A percentile compares a stretch with the other conserved stretches of the same genome.
Conservation (phyloP, 1,140 invertebrate genomes). For the Anoplophora glabripennis region DNA sequence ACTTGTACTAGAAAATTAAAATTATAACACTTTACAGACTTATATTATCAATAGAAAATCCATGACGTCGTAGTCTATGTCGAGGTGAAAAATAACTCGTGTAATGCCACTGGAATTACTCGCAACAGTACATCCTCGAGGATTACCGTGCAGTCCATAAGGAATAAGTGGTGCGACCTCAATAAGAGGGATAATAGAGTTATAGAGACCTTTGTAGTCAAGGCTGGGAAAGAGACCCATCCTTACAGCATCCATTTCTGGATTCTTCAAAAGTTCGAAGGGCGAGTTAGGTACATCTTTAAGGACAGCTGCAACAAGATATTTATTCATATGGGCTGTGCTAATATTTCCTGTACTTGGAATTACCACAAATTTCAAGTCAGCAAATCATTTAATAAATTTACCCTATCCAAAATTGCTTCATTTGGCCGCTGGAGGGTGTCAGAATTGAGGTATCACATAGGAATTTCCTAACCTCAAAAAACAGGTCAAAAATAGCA, state of each 20-base stretch:
- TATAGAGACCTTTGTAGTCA: slow-evolving; percentile 92
- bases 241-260: slow-evolving; percentile 78
- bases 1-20: too few species aligned
- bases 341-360: not conserved
- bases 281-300: slow-evolving; percentile 93
- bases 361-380: too few species aligned
- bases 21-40: too few species aligned
- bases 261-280: slow-evolving; percentile 82
- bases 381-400: too few species aligned
- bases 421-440: too few species aligned
- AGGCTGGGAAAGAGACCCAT: slow-evolving; percentile 91
- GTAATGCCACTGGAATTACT: not conserved
- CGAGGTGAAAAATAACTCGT: too few species aligned
- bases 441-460: too few species aligned
- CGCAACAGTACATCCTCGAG: not conserved
- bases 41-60: too few species aligned
- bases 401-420: too few species aligned
- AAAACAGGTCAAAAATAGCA: too few species aligned
- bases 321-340: not conserved
- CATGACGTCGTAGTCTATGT: too few species aligned
- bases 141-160: slow-evolving; percentile 73
- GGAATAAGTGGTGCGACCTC: slow-evolving; percentile 83
- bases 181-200: slow-evolving; percentile 73
- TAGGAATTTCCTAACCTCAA: too few species aligned
- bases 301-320: slow-evolving; percentile 69